These are phyloP conservation scores for Stenolophus ochropezus DNA, from an alignment of 2,888 invertebrate genomes.

Conservation along the genomic window DNA sequence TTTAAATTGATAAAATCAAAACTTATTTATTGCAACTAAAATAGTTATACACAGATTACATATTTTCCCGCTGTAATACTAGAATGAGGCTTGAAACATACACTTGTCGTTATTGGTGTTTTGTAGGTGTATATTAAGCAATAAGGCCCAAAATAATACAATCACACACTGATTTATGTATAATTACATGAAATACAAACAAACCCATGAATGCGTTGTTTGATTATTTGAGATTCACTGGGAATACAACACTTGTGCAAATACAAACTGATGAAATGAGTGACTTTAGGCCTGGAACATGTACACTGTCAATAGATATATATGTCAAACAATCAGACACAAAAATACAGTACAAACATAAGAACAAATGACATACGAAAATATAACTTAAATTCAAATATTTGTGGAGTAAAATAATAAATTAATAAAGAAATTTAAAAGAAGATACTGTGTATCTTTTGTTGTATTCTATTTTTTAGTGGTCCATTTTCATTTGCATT, in stretches of 20 bases:
- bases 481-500: conserved; percentile 37
- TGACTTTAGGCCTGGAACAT: conserved; percentile 26
- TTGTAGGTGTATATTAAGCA: conserved; percentile 15
- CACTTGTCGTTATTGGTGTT: conserved; percentile 4
- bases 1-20: conserved; percentile 18
- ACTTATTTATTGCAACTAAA: conserved; percentile 55
- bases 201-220: conserved; percentile 18
- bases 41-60: conserved; percentile 48
- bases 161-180: conserved; percentile 2
- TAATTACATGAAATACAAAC: background rate
- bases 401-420: background rate
- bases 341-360: conserved; percentile 18
- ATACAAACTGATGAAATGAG: conserved; percentile 6
- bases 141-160: conserved; percentile 34
- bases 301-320: conserved; percentile 1
- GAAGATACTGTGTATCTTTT: background rate
- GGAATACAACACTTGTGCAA: background rate
- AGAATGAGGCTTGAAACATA: conserved; percentile 5
- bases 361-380: background rate
- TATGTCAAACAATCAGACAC: conserved; percentile 18
- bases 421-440: background rate
- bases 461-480: conserved; percentile 14
- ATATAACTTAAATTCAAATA: background rate
- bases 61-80: conserved; percentile 28
- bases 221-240: background rate